Base-by-base conservation (phyloP, 2,113 vertebrate species). In the Oryzias curvinotus region DNA sequence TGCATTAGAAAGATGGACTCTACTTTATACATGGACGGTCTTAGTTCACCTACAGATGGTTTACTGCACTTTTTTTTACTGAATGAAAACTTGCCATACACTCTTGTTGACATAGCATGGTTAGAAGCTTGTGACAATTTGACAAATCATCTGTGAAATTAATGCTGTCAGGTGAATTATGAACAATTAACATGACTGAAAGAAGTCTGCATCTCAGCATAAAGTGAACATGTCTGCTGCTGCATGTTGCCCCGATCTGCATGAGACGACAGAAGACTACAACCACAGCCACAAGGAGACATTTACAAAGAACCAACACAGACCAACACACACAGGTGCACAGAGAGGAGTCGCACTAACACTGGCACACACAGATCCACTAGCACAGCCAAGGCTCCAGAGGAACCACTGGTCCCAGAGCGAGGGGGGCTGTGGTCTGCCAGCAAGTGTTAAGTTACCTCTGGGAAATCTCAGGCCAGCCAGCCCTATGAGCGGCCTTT, bases 361-460 rank as follows among this genome's bases (percentile, higher is more conserved):
- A 90, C 87, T 83, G 87, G 85, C 86, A 86, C 87, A 88, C 83
- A 90, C 87, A 84, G 85, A 86, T 74, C 80, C 82, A 88, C 78
- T 73, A 85, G 86, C 89, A 87, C 85, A 86, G 87, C 82, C 89
- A 83, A 70, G 75, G 83, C 85, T 84, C 84, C 83, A 58, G 70
- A 83, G 85, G 75, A 82, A 83, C 84, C 81, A 69, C 60, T 1
- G 62, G 68, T 84, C 79, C 77, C 74, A 67, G 80, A 62, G 84
- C 60, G 67, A 87, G 81, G 59, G 88, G 85, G 87, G 87, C 87
- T 88, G 87, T 78, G 85, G 75, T 83, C 79, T 85, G 85, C 85
- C 86, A 91, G 86, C 49, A 71, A 85, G 87, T 86, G 89, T 92
- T 91, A 90, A 88, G 89, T 92, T 92, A 92, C 91, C 91, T 92